These are phyloP conservation scores for Fundulus diaphanus DNA, from an alignment of 2,797 vertebrate genomes.

Conservation along the genomic window DNA sequence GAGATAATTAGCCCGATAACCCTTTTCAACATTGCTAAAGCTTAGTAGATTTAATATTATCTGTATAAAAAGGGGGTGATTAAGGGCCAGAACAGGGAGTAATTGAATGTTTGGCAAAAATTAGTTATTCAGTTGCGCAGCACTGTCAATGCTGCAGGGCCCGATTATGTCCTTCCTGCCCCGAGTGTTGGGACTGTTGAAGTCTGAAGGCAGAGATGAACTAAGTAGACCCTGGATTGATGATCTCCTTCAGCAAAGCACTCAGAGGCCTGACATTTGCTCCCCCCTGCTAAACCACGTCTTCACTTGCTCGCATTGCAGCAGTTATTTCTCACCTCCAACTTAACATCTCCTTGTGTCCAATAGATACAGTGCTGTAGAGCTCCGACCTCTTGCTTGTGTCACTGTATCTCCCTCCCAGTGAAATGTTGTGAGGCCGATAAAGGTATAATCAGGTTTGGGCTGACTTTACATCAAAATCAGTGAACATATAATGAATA, in stretches of 20 bases:
- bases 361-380: constrained; percentile 56
- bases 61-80: constrained; percentile 42
- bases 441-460: constrained; percentile 44
- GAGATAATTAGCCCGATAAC: constrained; percentile 4
- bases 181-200: constrained; percentile 41
- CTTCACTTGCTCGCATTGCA: constrained; percentile 80
- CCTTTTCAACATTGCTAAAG: constrained; percentile 19
- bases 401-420: constrained; percentile 16
- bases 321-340: constrained; percentile 78
- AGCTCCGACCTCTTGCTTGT: constrained; percentile 30
- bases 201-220: constrained; percentile 59
- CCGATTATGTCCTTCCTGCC: constrained; percentile 42
- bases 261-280: constrained; percentile 70
- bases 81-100: constrained; percentile 35
- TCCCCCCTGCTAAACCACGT: constrained; percentile 44
- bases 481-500: too few relatives aligned
- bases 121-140: constrained; percentile 39
- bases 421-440: constrained; percentile 55
- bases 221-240: constrained; percentile 73
- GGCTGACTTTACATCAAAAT: constrained; percentile 28
- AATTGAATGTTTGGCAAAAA: constrained; percentile 48
- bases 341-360: constrained; percentile 67
- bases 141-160: constrained; percentile 37
- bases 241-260: constrained; percentile 68
- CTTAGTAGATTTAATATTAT: constrained; percentile 28